Evolutionary conservation across 2,888 invertebrate genomes (phyloP).

Genomic region (Drosophila sordidula): DNA sequence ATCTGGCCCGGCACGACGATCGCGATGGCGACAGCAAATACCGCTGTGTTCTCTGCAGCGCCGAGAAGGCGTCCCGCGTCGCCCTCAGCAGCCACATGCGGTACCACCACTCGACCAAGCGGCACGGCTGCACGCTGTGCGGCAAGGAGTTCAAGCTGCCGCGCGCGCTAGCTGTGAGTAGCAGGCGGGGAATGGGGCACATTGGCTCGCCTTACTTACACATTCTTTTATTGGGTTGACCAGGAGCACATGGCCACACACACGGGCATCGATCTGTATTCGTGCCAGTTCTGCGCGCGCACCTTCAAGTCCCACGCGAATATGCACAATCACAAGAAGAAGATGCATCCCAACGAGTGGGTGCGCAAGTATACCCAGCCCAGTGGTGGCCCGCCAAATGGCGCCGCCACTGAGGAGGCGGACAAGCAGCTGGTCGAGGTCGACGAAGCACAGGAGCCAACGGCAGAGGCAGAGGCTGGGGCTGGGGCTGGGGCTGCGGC

Average conservation of each 20-base stretch:
- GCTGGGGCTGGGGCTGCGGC: too few species aligned
- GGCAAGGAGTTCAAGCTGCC: constrained; percentile 69
- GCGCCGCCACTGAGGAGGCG: not conserved
- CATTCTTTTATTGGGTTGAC: not conserved
- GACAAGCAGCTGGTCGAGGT: not conserved
- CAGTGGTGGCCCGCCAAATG: constrained; percentile 17
- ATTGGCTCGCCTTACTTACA: too few species aligned
- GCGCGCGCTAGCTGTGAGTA: constrained; percentile 59
- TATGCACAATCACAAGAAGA: constrained; percentile 84
- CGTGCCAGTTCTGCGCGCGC: constrained; percentile 82
- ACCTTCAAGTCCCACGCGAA: constrained; percentile 84
- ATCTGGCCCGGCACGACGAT: constrained; percentile 67
- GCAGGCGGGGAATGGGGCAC: too few species aligned
- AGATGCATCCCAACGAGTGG: constrained; percentile 83
- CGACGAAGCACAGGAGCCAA: not conserved
- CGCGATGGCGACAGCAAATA: constrained; percentile 67
- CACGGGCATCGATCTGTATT: constrained; percentile 83
- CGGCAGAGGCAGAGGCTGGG: too few species aligned
- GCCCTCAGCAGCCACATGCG: constrained; percentile 71
- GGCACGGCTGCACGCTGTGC: constrained; percentile 69
- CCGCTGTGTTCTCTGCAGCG: constrained; percentile 62
- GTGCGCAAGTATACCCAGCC: constrained; percentile 72
- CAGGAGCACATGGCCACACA: constrained; percentile 84
- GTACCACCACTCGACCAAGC: constrained; percentile 71
- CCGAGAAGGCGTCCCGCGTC: constrained; percentile 67